phyloP scores from a whole-genome alignment of 2,113 vertebrate species.

The Megalops atlanticus region DNA sequence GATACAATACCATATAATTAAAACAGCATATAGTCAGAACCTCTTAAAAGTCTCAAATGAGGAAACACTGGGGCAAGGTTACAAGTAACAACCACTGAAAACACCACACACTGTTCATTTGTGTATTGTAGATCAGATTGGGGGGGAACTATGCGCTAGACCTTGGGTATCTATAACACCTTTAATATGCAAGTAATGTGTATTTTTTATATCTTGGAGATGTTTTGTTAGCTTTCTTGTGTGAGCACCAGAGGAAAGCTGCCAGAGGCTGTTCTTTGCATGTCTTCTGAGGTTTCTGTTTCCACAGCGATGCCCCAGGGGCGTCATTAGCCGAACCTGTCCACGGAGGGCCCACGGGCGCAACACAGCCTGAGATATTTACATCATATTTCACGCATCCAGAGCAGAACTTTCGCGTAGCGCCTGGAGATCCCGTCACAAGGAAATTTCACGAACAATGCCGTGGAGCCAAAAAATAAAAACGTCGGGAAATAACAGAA shows the following conservation, averaged over 20 bases:
- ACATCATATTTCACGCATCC: slow-evolving; percentile 49
- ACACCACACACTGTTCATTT: neutral
- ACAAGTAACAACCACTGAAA: neutral
- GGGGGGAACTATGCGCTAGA: neutral
- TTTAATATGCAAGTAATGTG: neutral
- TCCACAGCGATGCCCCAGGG: slow-evolving; percentile 62
- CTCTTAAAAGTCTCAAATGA: neutral
- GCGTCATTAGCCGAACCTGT: slow-evolving; percentile 63
- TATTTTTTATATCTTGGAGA: neutral
- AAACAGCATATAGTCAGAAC: too few relatives aligned
- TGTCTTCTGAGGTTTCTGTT: slow-evolving; percentile 48
- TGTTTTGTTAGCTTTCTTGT: neutral
- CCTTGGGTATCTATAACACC: neutral
- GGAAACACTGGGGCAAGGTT: neutral
- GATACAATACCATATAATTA: too few relatives aligned
- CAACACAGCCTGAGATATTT: slow-evolving; percentile 47
- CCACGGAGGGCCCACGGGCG: slow-evolving; percentile 45
- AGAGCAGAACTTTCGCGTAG: slow-evolving; percentile 42
- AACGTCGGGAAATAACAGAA: neutral
- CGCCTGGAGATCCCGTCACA: neutral
- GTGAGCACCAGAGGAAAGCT: slow-evolving; percentile 13
- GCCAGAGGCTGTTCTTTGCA: slow-evolving; percentile 12
- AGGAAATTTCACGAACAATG: neutral
- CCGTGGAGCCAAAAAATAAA: neutral
- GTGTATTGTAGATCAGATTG: neutral